These are phyloP conservation scores for Cephus nigrinus DNA, from an alignment of 2,888 invertebrate genomes.

Conservation along the genomic window DNA sequence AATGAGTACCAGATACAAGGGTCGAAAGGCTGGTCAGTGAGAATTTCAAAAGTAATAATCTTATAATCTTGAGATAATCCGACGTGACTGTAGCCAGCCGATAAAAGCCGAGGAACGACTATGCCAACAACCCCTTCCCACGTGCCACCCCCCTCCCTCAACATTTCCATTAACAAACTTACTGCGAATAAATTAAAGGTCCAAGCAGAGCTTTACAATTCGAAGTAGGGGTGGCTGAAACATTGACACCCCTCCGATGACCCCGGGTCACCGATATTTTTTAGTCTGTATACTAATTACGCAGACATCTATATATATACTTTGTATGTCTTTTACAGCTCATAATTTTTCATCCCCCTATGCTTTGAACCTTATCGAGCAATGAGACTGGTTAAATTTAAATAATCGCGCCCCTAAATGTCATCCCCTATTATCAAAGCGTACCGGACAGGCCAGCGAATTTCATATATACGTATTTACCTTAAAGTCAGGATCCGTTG, in stretches of 20 bases:
- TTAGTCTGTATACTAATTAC: background rate
- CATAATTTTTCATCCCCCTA: too few species aligned
- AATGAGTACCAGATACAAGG: background rate
- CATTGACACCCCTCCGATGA: background rate
- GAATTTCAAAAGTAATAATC: background rate
- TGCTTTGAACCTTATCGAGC: background rate
- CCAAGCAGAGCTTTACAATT: background rate
- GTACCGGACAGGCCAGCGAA: too few species aligned
- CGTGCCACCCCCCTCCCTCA: background rate
- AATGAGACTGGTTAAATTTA: background rate
- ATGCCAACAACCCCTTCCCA: background rate
- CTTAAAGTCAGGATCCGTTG: constrained; percentile 81
- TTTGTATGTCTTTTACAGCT: too few species aligned
- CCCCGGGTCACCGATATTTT: background rate
- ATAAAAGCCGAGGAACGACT: constrained; percentile 22
- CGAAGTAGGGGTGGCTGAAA: background rate
- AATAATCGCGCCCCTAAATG: too few species aligned
- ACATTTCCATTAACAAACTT: constrained; percentile 3
- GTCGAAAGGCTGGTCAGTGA: background rate
- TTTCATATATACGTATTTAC: constrained; percentile 57
- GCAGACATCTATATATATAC: background rate
- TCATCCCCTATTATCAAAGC: background rate
- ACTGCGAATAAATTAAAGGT: constrained; percentile 1
- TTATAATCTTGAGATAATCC: constrained; percentile 32
- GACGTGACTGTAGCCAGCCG: constrained; percentile 26